phyloP scores from a whole-genome alignment of 2,797 vertebrate genomes.

The Parauchenoglanis punctatus region DNA sequence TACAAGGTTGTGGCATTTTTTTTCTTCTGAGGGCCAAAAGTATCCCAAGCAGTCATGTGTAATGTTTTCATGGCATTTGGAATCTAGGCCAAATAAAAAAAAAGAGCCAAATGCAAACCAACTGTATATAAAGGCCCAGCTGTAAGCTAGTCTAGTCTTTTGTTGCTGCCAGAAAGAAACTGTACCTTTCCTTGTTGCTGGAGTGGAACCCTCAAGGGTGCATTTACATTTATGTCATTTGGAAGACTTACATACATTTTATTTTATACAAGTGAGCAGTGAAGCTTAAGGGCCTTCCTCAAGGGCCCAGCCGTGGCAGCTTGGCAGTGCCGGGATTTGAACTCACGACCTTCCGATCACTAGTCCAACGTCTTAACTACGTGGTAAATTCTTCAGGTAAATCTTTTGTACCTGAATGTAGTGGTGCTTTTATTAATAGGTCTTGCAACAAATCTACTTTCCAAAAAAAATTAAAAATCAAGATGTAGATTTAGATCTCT shows the following conservation, averaged over 20 bases:
- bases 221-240: no score
- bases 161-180: not conserved
- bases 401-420: not conserved
- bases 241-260: no score
- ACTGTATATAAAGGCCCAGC: not conserved
- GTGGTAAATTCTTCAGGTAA: no score
- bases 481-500: not conserved
- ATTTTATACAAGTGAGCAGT: no score
- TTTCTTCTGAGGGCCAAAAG: not conserved
- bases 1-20: not conserved
- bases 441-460: not conserved
- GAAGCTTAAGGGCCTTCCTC: no score
- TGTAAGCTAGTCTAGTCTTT: not conserved
- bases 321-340: no score
- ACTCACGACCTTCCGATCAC: no score
- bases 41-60: not conserved
- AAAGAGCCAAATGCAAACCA: not conserved
- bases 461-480: not conserved
- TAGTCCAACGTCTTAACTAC: no score
- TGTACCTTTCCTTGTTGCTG: not conserved
- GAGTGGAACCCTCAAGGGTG: not conserved
- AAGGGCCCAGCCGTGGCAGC: no score
- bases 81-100: slow-evolving; percentile 3
- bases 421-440: not conserved
- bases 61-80: slow-evolving; percentile 12